Conservation (phyloP, 2,113 vertebrate species). For the Peromyscus leucopus region DNA sequence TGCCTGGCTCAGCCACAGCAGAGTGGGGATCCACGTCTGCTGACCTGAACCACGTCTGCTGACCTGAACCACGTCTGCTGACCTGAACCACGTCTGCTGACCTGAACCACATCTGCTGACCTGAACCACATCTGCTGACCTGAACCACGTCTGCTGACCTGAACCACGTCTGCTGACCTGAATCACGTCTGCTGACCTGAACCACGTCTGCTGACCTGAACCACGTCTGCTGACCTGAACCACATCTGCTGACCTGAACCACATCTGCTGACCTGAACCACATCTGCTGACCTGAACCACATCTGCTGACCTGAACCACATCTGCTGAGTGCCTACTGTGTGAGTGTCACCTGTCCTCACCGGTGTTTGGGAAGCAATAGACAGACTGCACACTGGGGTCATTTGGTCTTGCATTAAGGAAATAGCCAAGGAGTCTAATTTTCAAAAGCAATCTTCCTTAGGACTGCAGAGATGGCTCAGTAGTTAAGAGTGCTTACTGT, state of each 20-base stretch:
- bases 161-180: background rate
- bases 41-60: background rate
- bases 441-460: constrained; percentile 31
- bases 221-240: background rate
- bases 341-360: background rate
- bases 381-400: background rate
- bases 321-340: background rate
- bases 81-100: background rate
- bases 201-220: background rate
- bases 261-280: background rate
- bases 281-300: background rate
- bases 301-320: background rate
- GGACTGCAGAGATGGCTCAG: background rate
- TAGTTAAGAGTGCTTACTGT: background rate
- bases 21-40: background rate
- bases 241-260: background rate
- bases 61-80: background rate
- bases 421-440: background rate
- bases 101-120: background rate
- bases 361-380: background rate
- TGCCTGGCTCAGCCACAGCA: background rate
- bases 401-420: background rate
- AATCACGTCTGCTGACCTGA: background rate
- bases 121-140: background rate
- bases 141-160: background rate